Evolutionary conservation across 2,888 invertebrate genomes (phyloP).

Genomic region (Thumatha senex): DNA sequence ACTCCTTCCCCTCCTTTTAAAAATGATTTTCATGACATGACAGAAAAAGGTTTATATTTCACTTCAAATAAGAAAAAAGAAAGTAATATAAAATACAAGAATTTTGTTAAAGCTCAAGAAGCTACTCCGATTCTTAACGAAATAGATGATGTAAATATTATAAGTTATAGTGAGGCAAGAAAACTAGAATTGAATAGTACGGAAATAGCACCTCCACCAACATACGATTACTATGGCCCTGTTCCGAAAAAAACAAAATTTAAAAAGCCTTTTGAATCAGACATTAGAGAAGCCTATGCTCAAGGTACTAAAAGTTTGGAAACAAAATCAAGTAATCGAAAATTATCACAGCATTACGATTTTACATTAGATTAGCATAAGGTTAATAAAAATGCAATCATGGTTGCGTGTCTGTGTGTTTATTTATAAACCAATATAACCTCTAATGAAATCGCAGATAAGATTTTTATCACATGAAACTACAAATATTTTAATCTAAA

Average conservation of each 20-base stretch:
- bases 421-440: conserved; percentile 41
- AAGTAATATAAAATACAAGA: conserved; percentile 56
- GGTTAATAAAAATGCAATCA: conserved; percentile 26
- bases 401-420: conserved; percentile 31
- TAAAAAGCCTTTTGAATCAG: conserved; percentile 66
- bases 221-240: conserved; percentile 86
- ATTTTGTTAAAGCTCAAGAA: conserved; percentile 63
- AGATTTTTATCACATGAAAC: conserved; percentile 53
- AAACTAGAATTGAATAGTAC: conserved; percentile 32
- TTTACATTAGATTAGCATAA: conserved; percentile 63
- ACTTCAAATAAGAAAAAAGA: conserved; percentile 53
- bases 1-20: conserved; percentile 58
- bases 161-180: conserved; percentile 12
- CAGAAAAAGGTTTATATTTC: conserved; percentile 64
- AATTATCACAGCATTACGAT: conserved; percentile 67
- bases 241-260: conserved; percentile 55
- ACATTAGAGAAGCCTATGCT: conserved; percentile 70
- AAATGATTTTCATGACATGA: conserved; percentile 34
- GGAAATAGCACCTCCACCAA: conserved; percentile 87
- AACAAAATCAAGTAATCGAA: conserved; percentile 55
- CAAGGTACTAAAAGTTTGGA: conserved; percentile 74
- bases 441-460: conserved; percentile 33
- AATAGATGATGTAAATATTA: conserved; percentile 48
- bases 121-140: conserved; percentile 64
- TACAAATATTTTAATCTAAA: conserved; percentile 31